Percentiles rank a stretch among this genome's conserved stretches.
These are phyloP conservation scores for Antechinus stuartii DNA, from an alignment of 2,113 vertebrate genomes.

Conservation along the genomic window DNA sequence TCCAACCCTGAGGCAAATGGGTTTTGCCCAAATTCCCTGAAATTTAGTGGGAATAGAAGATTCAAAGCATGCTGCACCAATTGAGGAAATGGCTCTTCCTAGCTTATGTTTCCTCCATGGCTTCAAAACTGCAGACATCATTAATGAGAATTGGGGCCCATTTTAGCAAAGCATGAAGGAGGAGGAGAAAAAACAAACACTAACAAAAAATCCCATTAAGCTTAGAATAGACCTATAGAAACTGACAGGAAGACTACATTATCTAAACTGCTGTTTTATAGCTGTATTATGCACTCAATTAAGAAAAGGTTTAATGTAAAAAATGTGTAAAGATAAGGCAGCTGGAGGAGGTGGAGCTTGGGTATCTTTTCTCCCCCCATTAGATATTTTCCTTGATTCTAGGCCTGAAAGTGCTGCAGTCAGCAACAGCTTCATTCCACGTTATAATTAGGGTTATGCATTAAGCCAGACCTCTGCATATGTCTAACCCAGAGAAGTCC, in stretches of 20 bases:
- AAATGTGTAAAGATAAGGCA: constrained; percentile 81
- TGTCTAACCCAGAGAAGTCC: constrained; percentile 83
- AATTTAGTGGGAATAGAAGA: neutral
- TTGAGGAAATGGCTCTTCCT: neutral
- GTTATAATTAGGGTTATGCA: constrained; percentile 88
- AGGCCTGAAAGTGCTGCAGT: constrained; percentile 83
- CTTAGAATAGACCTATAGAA: constrained; percentile 75
- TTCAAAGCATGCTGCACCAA: neutral
- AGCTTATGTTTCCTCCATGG: constrained; percentile 58
- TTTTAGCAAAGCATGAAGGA: constrained; percentile 65
- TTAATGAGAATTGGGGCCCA: constrained; percentile 73
- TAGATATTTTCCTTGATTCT: constrained; percentile 82
- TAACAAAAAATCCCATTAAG: constrained; percentile 72
- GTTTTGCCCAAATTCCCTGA: neutral
- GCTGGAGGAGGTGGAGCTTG: constrained; percentile 71
- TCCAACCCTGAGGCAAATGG: neutral
- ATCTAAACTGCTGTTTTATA: constrained; percentile 83
- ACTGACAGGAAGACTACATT: constrained; percentile 79
- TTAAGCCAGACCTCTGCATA: constrained; percentile 86
- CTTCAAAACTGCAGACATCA: constrained; percentile 71
- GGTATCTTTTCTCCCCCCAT: constrained; percentile 78
- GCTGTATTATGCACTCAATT: constrained; percentile 80
- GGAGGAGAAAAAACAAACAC: constrained; percentile 53
- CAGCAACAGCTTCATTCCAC: constrained; percentile 87
- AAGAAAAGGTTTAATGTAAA: constrained; percentile 65